Evolutionary conservation across 37 sponge, comb jelly and placozoan genomes (phyloP).

Genomic region (Chondrilla cf. caribensis): DNA sequence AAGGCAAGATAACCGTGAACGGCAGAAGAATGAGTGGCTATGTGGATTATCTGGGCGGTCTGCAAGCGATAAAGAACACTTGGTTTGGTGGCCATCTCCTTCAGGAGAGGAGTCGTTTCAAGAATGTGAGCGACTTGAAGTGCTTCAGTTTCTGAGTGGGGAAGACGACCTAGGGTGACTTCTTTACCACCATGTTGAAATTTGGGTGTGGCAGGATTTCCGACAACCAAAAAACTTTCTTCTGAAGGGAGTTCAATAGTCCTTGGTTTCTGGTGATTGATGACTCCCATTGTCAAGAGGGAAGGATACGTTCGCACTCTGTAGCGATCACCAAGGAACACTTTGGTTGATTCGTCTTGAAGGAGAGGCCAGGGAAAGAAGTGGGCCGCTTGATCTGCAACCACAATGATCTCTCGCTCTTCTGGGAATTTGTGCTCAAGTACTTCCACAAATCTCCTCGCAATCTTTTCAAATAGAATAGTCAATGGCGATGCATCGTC

Average conservation of each 20-base stretch:
- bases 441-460: slow-evolving; percentile 29
- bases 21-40: slow-evolving; percentile 72
- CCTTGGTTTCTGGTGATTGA: slow-evolving; percentile 11
- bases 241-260: slow-evolving; percentile 25
- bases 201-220: slow-evolving; percentile 66
- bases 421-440: not conserved
- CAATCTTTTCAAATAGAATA: slow-evolving; percentile 48
- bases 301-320: slow-evolving; percentile 53
- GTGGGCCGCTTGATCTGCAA: slow-evolving; percentile 62
- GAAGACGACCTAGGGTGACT: slow-evolving; percentile 59
- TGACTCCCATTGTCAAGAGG: slow-evolving; percentile 48
- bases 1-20: slow-evolving; percentile 58
- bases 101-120: slow-evolving; percentile 48
- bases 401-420: slow-evolving; percentile 19
- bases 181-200: slow-evolving; percentile 36
- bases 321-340: slow-evolving; percentile 57
- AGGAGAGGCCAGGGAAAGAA: slow-evolving; percentile 56
- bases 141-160: slow-evolving; percentile 68
- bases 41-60: slow-evolving; percentile 63
- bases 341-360: slow-evolving; percentile 6
- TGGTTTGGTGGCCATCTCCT: slow-evolving; percentile 63
- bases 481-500: slow-evolving; percentile 25
- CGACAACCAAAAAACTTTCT: slow-evolving; percentile 42
- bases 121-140: slow-evolving; percentile 49
- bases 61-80: slow-evolving; percentile 41